Evolutionary conservation across 2,888 invertebrate species (phyloP), one percentile per base, ranked within the genome.

Genomic region (Hoplodrina blanda): DNA sequence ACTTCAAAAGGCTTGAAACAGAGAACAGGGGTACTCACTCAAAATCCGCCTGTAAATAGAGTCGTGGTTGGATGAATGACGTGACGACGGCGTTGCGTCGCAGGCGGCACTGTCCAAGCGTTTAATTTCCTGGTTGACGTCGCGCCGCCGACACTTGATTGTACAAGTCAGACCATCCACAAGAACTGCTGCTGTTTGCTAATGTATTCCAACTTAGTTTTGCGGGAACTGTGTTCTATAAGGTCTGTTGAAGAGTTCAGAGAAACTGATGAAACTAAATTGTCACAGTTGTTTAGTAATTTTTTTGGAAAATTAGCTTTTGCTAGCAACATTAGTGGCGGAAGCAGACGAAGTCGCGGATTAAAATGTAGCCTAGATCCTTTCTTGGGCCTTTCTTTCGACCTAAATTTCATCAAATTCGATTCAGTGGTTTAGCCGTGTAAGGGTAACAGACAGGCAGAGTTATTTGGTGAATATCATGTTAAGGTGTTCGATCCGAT

Each of bases 41-140:
- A 86, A 90, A 88, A 88, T 89, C 88, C 87, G 87, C 84, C 83
- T 81, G 87, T 87, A 87, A 90, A 89, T 88, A 86, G 88, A 87
- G 80, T 80, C 86, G 86, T 84, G 81, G 80, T 70, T 65, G 73
- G 75, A 76, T 91, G 93, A 92, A 90, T 93, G 93, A 92, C 93
- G 88, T 87, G 91, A 88, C 86, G 90, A 88, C 87, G 88, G 78
- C 81, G 78, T 56, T 75, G 80, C 81, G 80, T 86, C 86, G 83
- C 85, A 84, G 85, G 82, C 87, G 76, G 86, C 85, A 81, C 86
- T 88, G 90, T 89, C 90, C 91, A 87, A 84, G 88, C 89, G 91
- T 93, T 95, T 94, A 95, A 95, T 95, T 95, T 95, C 95, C 95
- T 94, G 74, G 93, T 87, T 86, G 92, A 90, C 92, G 94, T 88